Evolutionary conservation across 2,888 invertebrate species (phyloP), one percentile per base, ranked within the genome.

Genomic region (Rotaria socialis): DNA sequence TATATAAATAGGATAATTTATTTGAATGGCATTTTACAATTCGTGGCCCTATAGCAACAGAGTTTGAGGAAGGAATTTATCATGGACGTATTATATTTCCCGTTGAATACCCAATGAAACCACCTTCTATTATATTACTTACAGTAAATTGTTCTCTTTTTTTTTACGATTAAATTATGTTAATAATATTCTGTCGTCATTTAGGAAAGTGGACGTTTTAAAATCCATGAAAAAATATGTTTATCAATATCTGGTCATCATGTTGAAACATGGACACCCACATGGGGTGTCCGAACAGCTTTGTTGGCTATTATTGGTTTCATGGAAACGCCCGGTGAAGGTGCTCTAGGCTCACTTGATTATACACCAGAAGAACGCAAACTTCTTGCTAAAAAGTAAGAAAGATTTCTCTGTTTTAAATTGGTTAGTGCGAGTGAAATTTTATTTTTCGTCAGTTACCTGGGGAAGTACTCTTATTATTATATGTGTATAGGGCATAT

Each of bases 1-100:
- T 85, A 24, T 58, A 87, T 52, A 88, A 88, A 60, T 87, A 92
- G 91, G 96, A 97, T 90, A 97, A 97, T 92, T 92, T 97, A 85
- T 97, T 97, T 91, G 97, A 97, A 91, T 97, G 97, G 97, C 97
- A 97, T 91, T 97, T 97, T 90, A 97, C 96, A 0, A 94, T 97
- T 7, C 93, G 95, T 89, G 97, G 96, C 11, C 96, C 96, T 4
- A 93, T 94, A 86, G 94, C 94, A 47, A 94, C 95, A 0, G 96
- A 96, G 89, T 97, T 96, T 91, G 95, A 95, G 60, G 94, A 94
- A 87, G 97, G 97, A 58, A 93, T 95, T 88, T 97, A 96, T 91
- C 97, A 97, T 91, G 97, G 91, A 8, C 93, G 96, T 89, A 96
- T 97, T 90, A 92, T 96, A 87, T 92, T 97, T 88, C 97, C 97